Conservation (phyloP, 2,888 invertebrate genomes). For the Dascillus cervinus region DNA sequence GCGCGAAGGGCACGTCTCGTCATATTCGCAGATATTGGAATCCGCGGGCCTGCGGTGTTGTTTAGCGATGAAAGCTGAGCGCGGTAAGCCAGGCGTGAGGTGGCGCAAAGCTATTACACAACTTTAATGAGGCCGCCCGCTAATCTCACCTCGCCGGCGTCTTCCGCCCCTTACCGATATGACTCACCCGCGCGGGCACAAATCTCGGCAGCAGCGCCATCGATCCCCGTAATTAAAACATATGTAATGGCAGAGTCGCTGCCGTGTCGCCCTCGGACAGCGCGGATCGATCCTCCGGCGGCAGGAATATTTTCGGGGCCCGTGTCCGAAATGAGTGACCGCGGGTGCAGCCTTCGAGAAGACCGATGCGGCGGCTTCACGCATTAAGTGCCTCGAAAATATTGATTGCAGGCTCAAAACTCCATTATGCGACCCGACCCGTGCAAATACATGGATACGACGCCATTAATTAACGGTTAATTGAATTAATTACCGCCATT, state of each 20-base stretch:
- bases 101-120: conserved; percentile 41
- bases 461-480: conserved; percentile 48
- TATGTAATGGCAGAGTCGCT: conserved; percentile 32
- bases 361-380: conserved; percentile 19
- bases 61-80: conserved; percentile 31
- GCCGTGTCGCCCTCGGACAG: conserved; percentile 17
- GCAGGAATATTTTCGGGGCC: conserved; percentile 19
- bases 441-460: conserved; percentile 44
- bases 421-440: conserved; percentile 43
- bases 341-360: conserved; percentile 17
- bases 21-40: conserved; percentile 16
- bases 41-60: conserved; percentile 25
- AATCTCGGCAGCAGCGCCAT: conserved; percentile 37
- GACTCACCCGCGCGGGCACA: conserved; percentile 27
- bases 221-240: conserved; percentile 43
- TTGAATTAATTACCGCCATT: conserved; percentile 49
- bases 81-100: conserved; percentile 34
- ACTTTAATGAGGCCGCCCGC: conserved; percentile 41
- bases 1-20: conserved; percentile 15
- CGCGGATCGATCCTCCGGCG: conserved; percentile 12
- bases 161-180: conserved; percentile 19
- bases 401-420: conserved; percentile 46
- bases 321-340: conserved; percentile 19
- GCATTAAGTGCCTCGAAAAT: conserved; percentile 33
- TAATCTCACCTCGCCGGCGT: conserved; percentile 31